Conservation (phyloP, 2,113 vertebrate species). For the Pardalotus punctatus region DNA sequence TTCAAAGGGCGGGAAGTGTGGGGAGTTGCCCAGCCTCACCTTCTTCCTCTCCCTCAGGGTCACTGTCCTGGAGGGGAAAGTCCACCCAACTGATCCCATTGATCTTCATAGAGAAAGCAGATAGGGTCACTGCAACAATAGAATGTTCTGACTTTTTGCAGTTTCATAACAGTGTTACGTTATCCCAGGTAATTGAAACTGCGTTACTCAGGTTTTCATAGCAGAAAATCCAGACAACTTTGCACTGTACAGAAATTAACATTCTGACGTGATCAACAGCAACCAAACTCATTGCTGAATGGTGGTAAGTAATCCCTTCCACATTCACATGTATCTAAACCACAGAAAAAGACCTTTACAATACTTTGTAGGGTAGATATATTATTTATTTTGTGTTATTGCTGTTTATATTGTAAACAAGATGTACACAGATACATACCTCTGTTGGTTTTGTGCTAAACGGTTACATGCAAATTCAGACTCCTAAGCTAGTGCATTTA, state of each 20-base stretch:
- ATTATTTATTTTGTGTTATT: neutral
- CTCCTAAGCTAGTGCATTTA: neutral
- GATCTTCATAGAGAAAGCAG: too few species aligned
- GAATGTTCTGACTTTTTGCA: neutral
- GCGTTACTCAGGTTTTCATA: neutral
- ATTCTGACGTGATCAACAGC: neutral
- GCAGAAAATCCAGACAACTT: neutral
- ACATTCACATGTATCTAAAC: accelerated
- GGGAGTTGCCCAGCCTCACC: too few species aligned
- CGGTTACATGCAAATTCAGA: neutral
- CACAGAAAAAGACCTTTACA: neutral
- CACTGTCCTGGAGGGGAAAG: too few species aligned
- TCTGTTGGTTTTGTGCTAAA: neutral
- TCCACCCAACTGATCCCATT: too few species aligned
- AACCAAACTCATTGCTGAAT: neutral
- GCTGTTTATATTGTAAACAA: neutral
- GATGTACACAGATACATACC: neutral
- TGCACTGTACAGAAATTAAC: neutral
- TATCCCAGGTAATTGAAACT: neutral
- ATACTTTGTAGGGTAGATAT: neutral
- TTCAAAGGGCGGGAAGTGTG: too few species aligned
- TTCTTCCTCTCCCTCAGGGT: too few species aligned
- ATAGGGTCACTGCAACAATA: too few species aligned
- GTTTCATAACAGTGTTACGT: neutral
- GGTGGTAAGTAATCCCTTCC: neutral